Base-by-base conservation (phyloP, 2,797 vertebrate genomes). In the Sebastiscus albofasciatus region DNA sequence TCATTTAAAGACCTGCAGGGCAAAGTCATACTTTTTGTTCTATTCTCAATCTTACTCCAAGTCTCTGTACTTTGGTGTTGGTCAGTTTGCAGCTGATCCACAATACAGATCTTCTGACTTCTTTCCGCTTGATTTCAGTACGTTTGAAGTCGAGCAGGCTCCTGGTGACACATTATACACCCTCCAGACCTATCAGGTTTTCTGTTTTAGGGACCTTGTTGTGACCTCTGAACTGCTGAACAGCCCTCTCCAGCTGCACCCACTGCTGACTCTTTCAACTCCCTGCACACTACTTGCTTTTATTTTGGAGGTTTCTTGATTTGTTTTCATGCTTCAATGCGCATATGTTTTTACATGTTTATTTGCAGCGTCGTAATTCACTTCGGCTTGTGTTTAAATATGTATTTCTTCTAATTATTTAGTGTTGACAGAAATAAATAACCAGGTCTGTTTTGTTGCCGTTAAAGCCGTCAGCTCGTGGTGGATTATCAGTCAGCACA, bases 181-280 rank as follows among this genome's bases (percentile, higher is more conserved):
- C 55, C 67, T 72, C 7, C 65, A 79, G 68, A 60, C 33, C 72
- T 80, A 67, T 89, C 77, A 64, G 82, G 73, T 86, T 85, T 83
- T 90, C 77, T 36, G 52, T 73, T 88, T 86, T 20, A 22, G 39
- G 66, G 78, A 89, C 86, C 71, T 75, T 18, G 9, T 22, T 46
- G 58, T 82, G 83, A 90, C 87, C 83, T 81, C 59, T 88, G 84
- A 89, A 33, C 84, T 66, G 20, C 11, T 79, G 60, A 79, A 58
- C 27, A 26, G n/a, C 73, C 55, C 33, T 26, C 54, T 70, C 3
- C 11, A 27, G 22, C 72, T 46, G 10, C 64, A 42, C 26, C 60
- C 34, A 24, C 33, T 27, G 46, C 56, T 67, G 55, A 82, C 56
- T 61, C 26, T 54, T 71, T 68, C 27, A 72, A 7, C 55, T 26